phyloP scores from a whole-genome alignment of 2,797 vertebrate species.

The Bovichtus diacanthus region DNA sequence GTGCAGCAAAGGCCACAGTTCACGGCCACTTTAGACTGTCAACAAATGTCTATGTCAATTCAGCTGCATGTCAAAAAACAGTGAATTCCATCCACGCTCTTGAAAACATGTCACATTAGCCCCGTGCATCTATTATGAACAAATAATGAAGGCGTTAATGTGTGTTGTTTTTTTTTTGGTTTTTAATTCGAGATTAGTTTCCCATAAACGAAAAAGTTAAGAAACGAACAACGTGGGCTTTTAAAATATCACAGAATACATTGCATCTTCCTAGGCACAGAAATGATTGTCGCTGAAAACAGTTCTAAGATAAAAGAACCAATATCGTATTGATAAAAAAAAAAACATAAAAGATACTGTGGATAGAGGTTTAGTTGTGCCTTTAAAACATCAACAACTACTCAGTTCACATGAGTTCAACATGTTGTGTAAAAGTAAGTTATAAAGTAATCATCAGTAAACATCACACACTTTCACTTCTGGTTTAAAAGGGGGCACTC shows the following conservation, averaged over 20 bases:
- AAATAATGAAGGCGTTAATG: neutral
- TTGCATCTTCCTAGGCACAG: neutral
- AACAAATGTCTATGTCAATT: slow-evolving; percentile 29
- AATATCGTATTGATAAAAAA: no score
- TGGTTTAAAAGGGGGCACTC: no score
- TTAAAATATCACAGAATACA: neutral
- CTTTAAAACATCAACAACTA: no score
- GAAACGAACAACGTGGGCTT: neutral
- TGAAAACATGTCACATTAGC: neutral
- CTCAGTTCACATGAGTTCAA: no score
- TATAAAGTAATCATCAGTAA: no score
- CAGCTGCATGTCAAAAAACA: neutral
- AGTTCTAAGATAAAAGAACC: no score
- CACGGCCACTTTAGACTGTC: slow-evolving; percentile 52
- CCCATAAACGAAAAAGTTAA: neutral
- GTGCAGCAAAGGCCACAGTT: slow-evolving; percentile 62
- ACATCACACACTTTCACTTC: no score
- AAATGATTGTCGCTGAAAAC: neutral
- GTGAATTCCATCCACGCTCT: neutral
- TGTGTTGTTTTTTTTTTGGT: neutral
- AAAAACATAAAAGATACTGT: no score
- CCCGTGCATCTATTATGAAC: neutral
- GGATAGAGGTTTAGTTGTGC: no score
- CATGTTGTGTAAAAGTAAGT: no score
- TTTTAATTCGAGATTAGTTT: neutral